phyloP scores from a whole-genome alignment of 2,888 invertebrate species.

The Myopa testacea region DNA sequence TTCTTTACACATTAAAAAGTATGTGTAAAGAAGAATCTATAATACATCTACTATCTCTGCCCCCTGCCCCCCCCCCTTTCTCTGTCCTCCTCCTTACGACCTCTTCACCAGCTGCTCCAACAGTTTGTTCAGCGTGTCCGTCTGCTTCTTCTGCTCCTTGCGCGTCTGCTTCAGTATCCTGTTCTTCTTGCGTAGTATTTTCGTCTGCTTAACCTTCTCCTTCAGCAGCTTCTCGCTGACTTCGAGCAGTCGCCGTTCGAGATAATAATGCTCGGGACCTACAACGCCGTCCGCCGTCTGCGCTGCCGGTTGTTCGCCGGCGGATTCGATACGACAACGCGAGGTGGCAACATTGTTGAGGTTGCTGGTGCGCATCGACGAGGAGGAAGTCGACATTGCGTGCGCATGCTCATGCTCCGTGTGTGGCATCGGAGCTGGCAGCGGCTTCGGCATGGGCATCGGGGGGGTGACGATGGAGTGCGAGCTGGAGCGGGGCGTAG shows the following conservation, averaged over 20 bases:
- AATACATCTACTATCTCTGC: too few species aligned
- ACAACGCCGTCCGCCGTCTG: not conserved
- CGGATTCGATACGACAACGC: conserved; percentile 13
- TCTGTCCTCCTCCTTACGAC: not conserved
- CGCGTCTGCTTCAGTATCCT: conserved; percentile 26
- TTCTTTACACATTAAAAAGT: too few species aligned
- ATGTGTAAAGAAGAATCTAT: too few species aligned
- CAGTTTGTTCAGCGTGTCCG: conserved; percentile 23
- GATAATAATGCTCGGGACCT: conserved; percentile 19
- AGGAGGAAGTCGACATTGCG: not conserved
- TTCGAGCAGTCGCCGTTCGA: conserved; percentile 25
- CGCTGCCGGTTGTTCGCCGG: conserved; percentile 1
- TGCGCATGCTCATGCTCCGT: not conserved
- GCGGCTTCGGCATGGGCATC: conserved; percentile 27
- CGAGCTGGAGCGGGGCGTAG: not conserved
- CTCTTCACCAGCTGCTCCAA: conserved; percentile 24
- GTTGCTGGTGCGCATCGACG: not conserved
- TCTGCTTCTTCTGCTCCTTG: conserved; percentile 32
- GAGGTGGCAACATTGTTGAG: not conserved
- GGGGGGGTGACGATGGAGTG: conserved; percentile 11
- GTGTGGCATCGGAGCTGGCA: conserved; percentile 8
- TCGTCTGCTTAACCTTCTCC: conserved; percentile 31
- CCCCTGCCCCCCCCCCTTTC: not conserved
- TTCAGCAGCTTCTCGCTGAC: conserved; percentile 30
- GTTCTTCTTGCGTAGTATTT: conserved; percentile 29